Evolutionary conservation across 2,888 invertebrate genomes (phyloP), one percentile per base, ranked within the genome.

Genomic region (Drosophila cognata): DNA sequence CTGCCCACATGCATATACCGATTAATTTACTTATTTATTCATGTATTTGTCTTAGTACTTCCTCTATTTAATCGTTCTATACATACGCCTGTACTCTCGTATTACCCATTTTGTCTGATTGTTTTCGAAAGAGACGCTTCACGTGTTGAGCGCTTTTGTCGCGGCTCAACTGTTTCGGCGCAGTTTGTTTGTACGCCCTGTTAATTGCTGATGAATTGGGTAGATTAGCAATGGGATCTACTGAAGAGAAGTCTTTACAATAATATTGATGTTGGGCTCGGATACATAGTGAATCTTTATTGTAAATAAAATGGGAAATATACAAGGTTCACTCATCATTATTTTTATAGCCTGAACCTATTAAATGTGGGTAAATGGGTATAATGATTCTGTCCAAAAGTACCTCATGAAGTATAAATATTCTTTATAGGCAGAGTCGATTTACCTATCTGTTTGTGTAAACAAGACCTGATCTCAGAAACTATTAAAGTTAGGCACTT

Each of bases 111-210:
- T 58, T 64, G 35, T 70, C 43, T 61, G 63, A 77, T 75, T 71
- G 66, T 68, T 69, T 82, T 74, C 58, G 69, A 86, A 86, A 86
- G 84, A 71, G 75, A 71, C 82, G 73, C 80, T 81, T 81, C 80
- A 84, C 73, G 73, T 88, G 82, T 71, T 57, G 66, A 74, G 76
- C 81, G 56, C 55, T 71, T 62, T 72, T 79, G 90, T 90, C 87
- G 88, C 89, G 90, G 85, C 76, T 86, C 90, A 88, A 86, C 84
- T 80, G 81, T 31, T 74, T 43, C 46, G 50, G 50, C 38, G 56
- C 51, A 62, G 58, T n/a, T 56, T 35, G 6, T 11, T 7, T 13
- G 52, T 66, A 82, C 72, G 57, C 69, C 70, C n/a, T 73, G 4
- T 5, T 8, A 33, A 28, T 1, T 10, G 4, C 21, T 46, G 10